Evolutionary conservation across 2,113 vertebrate species (phyloP), one percentile per base, ranked within the genome.

Genomic region (Ageneiosus marmoratus): DNA sequence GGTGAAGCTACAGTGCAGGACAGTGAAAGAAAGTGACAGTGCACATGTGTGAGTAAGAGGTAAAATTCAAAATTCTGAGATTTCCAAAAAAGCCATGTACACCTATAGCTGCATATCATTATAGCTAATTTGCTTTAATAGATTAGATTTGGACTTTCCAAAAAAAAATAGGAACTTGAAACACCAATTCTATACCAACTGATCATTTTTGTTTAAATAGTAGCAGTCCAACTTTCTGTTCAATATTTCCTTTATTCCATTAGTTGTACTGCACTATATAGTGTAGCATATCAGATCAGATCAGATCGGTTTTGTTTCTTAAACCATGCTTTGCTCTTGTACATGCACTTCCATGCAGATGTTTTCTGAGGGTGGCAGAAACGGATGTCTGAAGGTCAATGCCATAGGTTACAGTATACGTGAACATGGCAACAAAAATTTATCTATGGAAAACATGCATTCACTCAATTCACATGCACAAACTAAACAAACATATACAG

Each of bases 1-100:
- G 88, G 88, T 93, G 91, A 93, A 91, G 92, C 93, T 94, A 88
- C 48, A 89, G 87, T 72, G 79, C 50, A 83, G 81, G 56, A 90
- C 77, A 88, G 79, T 80, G 58, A 91, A 56, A 91, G 84, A 87
- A 87, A 83, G 63, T 44, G 70, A 70, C 3, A 83, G 77, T 83
- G 48, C 80, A 37, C 13, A 34, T 58, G 34, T 48, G 82, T 70
- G 44, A 24, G 46, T 44, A 32, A 44, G 41, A 48, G 51, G 41
- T 5, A 65, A 22, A 50, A 77, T 55, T 75, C 41, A 70, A 83
- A 34, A 72, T 46, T 34, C 34, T 32, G 27, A 27, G 65, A 78
- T 10, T 58, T 48, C 5, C 44, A 77, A 65, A 74, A 41, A 48
- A 27, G 75, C 65, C 83, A 86, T 58, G 74, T 80, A 65, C 84